These are phyloP conservation scores for Pachyseris speciosa DNA, from an alignment of 64 coral and sea anemone genomes.

Conservation along the genomic window DNA sequence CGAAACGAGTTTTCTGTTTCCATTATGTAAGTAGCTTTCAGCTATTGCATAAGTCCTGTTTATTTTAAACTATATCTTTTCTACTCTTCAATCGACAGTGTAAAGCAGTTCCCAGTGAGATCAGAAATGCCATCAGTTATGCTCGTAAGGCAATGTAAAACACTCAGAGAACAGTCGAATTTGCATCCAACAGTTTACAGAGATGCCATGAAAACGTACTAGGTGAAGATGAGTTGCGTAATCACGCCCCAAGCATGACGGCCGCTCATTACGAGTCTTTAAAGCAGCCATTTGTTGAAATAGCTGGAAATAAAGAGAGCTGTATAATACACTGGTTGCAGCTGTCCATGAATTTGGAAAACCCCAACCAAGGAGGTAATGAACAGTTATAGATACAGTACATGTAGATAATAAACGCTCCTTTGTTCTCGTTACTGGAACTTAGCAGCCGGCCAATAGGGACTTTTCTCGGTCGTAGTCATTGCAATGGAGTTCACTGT, in stretches of 20 bases:
- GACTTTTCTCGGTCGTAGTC: too few species aligned
- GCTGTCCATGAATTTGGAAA: background rate
- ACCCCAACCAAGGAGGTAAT: background rate
- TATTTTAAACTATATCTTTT: background rate
- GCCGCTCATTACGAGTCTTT: slow-evolving; percentile 4
- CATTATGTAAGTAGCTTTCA: too few species aligned
- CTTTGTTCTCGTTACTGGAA: too few species aligned
- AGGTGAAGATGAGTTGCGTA: slow-evolving; percentile 29
- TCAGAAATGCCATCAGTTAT: slow-evolving; percentile 36
- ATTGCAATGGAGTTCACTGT: too few species aligned
- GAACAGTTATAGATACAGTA: too few species aligned
- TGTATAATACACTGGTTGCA: background rate
- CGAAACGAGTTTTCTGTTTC: too few species aligned
- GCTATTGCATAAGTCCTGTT: too few species aligned
- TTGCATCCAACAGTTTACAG: slow-evolving; percentile 44
- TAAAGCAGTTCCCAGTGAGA: slow-evolving; percentile 22
- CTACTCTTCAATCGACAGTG: background rate
- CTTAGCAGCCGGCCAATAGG: too few species aligned
- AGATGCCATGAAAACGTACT: slow-evolving; percentile 65
- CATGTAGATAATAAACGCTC: too few species aligned
- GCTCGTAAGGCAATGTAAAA: slow-evolving; percentile 16
- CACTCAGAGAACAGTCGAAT: slow-evolving; percentile 20
- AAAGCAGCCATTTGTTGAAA: background rate
- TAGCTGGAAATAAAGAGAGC: background rate
- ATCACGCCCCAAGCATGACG: slow-evolving; percentile 6